Evolutionary conservation across 2,797 vertebrate species (phyloP).

Genomic region (Alcedo atthis): DNA sequence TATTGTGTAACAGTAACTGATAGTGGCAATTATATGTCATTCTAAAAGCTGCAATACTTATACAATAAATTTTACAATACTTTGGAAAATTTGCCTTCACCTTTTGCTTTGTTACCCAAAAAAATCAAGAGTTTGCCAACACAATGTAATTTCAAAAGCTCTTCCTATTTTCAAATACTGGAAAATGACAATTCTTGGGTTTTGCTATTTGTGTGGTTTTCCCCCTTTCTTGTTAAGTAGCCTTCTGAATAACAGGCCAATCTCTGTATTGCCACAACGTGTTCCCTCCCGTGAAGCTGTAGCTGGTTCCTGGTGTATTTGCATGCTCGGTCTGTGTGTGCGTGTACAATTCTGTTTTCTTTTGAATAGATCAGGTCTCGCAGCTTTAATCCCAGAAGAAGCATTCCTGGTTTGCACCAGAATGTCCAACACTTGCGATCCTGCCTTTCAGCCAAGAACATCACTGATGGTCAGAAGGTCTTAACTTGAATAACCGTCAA

Average conservation of each 20-base stretch:
- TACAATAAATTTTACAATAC: constrained; percentile 85
- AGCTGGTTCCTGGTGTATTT: neutral
- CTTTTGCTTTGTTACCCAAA: constrained; percentile 46
- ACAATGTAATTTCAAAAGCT: constrained; percentile 14
- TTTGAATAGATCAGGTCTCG: neutral
- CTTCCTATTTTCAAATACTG: neutral
- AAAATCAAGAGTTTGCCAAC: constrained; percentile 9
- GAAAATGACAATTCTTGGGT: neutral
- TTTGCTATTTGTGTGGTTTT: neutral
- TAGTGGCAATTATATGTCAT: constrained; percentile 79
- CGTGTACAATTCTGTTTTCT: neutral
- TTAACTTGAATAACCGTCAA: constrained; percentile 21
- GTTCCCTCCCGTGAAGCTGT: neutral
- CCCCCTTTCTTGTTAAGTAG: neutral
- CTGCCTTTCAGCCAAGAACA: constrained; percentile 36
- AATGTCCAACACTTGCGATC: neutral
- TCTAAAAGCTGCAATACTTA: constrained; percentile 83
- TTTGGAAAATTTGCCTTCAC: constrained; percentile 74
- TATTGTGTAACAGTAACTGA: constrained; percentile 77
- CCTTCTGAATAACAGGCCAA: neutral
- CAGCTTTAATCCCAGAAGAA: constrained; percentile 41
- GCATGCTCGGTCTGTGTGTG: neutral
- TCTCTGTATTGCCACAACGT: neutral
- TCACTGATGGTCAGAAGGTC: constrained; percentile 39
- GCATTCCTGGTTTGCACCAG: constrained; percentile 24